phyloP scores from a whole-genome alignment of 2,113 vertebrate genomes.

The Mus spicilegus region DNA sequence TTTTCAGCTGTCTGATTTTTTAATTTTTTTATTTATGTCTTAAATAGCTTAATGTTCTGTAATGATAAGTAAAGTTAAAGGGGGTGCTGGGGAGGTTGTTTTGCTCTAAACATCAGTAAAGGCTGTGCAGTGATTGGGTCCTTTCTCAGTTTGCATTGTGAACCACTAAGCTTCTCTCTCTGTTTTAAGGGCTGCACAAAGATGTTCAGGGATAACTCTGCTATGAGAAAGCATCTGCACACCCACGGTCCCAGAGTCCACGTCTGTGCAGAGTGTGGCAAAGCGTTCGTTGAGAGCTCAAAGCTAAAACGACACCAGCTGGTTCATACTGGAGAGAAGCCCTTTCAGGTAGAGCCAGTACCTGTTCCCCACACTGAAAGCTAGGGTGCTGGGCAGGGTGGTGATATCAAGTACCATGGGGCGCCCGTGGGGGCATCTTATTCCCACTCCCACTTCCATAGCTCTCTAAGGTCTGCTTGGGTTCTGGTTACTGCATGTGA shows the following conservation, averaged over 20 bases:
- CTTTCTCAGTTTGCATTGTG: background rate
- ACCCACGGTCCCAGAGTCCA: conserved; percentile 98
- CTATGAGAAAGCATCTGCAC: conserved; percentile 99
- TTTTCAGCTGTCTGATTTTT: conserved; percentile 44
- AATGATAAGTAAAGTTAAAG: background rate
- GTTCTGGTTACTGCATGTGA: rapidly evolving
- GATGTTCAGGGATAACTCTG: conserved; percentile 99
- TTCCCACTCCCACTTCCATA: rapidly evolving
- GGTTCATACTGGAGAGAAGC: conserved; percentile 99
- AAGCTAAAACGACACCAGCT: conserved; percentile 98
- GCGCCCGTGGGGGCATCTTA: background rate
- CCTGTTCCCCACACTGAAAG: background rate
- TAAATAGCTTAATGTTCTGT: background rate
- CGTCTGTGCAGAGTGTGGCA: conserved; percentile 98
- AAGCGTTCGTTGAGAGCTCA: conserved; percentile 99
- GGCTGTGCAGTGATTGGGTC: background rate
- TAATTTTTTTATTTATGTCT: background rate
- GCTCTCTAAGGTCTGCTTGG: rapidly evolving
- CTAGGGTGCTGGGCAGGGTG: background rate
- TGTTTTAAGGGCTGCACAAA: conserved; percentile 96
- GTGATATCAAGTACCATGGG: background rate
- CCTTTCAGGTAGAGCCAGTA: conserved; percentile 93
- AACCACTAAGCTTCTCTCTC: conserved; percentile 78
- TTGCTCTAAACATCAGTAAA: background rate
- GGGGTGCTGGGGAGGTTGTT: background rate